A percentile compares a stretch with the other conserved stretches of the same genome.
Conservation (phyloP, 30 jellyfish, hydroid and myxozoan genomes). For the Rhopilema esculentum region DNA sequence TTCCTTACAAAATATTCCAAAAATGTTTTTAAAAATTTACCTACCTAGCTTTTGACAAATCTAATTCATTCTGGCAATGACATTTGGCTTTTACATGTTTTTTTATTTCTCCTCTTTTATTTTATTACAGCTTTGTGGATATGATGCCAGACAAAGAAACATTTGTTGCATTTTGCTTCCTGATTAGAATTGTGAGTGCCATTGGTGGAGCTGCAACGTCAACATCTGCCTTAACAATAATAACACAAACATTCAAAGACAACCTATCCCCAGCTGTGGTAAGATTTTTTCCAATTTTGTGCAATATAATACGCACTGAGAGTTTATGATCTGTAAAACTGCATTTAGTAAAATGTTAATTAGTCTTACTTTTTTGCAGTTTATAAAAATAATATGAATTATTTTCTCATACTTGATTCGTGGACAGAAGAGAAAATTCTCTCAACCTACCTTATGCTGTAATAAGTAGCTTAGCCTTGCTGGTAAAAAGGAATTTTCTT, state of each 20-base stretch:
- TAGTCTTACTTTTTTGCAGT: too few relatives aligned
- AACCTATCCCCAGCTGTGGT: constrained; percentile 87
- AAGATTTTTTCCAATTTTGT: neutral
- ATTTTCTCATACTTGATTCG: too few relatives aligned
- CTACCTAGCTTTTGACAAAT: too few relatives aligned
- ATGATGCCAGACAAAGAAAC: constrained; percentile 62
- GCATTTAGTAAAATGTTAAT: neutral
- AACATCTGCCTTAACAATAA: constrained; percentile 78
- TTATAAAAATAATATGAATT: too few relatives aligned
- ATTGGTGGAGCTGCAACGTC: constrained; percentile 85
- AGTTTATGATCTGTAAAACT: neutral
- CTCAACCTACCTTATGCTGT: too few relatives aligned
- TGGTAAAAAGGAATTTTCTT: too few relatives aligned
- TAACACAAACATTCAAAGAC: constrained; percentile 71
- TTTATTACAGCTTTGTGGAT: constrained; percentile 69
- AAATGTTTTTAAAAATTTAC: too few relatives aligned
- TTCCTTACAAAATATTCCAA: too few relatives aligned
- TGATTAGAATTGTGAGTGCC: constrained; percentile 83
- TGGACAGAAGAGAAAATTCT: too few relatives aligned
- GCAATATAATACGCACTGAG: neutral
- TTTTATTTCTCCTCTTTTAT: neutral
- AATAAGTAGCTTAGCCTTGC: too few relatives aligned
- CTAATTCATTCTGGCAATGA: too few relatives aligned
- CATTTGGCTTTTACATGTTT: too few relatives aligned
- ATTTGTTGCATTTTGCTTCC: constrained; percentile 72